phyloP scores from a whole-genome alignment of 2,113 vertebrate genomes.

The Perognathus longimembris region DNA sequence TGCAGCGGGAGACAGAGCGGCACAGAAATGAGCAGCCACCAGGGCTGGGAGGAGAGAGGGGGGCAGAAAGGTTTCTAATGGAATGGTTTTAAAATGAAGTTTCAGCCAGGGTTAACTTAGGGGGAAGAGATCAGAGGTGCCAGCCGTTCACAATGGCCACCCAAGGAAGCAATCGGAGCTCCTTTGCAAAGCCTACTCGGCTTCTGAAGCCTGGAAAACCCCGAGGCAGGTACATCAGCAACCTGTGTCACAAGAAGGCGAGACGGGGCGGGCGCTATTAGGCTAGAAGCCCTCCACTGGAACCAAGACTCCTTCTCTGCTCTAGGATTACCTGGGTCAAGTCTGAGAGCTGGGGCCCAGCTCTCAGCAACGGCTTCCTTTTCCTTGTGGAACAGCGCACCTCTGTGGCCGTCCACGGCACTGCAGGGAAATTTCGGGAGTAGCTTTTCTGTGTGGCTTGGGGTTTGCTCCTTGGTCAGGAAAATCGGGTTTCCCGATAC shows the following conservation, averaged over 20 bases:
- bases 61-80: background rate
- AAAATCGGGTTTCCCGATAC: slow-evolving; percentile 2
- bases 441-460: too few relatives aligned
- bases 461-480: background rate
- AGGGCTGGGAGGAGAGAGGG: background rate
- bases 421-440: background rate
- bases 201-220: background rate
- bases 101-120: background rate
- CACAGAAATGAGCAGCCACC: background rate
- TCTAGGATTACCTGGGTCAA: background rate
- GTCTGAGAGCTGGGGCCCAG: background rate
- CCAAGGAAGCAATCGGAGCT: background rate
- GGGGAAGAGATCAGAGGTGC: background rate
- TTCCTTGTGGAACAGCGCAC: slow-evolving; percentile 65
- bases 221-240: background rate
- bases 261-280: too few relatives aligned
- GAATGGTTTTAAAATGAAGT: background rate
- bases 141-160: background rate
- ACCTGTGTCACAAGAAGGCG: too few relatives aligned
- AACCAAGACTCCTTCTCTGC: too few relatives aligned
- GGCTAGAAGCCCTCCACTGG: too few relatives aligned
- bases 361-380: background rate
- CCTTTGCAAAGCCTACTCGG: too few relatives aligned
- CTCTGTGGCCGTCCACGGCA: background rate
- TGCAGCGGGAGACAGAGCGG: background rate